Conservation (phyloP, 2,113 vertebrate genomes). For the Microtus oregoni region DNA sequence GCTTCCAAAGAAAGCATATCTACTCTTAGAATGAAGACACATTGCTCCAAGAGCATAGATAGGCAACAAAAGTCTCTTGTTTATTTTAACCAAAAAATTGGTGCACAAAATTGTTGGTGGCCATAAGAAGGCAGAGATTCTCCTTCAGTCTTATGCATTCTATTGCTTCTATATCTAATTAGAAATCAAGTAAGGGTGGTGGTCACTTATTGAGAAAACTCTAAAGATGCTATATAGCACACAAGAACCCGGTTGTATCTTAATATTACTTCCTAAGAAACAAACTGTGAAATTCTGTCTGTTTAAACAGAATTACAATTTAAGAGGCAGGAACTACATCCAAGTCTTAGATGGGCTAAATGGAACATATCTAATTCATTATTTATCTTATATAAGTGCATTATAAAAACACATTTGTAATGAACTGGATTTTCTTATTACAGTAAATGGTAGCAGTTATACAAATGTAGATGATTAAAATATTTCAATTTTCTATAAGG, state of each 20-base stretch:
- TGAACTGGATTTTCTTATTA: not conserved
- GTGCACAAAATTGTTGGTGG: not conserved
- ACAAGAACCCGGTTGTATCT: not conserved
- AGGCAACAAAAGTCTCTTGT: not conserved
- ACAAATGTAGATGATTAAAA: not conserved
- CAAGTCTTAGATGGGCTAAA: not conserved
- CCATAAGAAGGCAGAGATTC: not conserved
- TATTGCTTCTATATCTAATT: not conserved
- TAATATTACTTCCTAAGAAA: not conserved
- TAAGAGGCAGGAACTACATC: not conserved
- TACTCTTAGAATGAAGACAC: not conserved
- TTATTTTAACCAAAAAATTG: slow-evolving; percentile 32
- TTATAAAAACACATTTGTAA: slow-evolving; percentile 15
- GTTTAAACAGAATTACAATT: not conserved
- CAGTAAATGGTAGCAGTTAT: not conserved
- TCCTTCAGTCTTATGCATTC: not conserved
- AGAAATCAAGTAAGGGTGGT: not conserved
- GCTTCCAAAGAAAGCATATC: not conserved
- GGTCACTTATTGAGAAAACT: too few relatives aligned
- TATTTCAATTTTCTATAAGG: not conserved
- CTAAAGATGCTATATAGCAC: not conserved
- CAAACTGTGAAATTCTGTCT: not conserved
- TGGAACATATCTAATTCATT: not conserved
- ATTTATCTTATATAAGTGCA: not conserved
- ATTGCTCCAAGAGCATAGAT: not conserved